Base-by-base conservation (phyloP, 2,888 invertebrate genomes). In the Sminthurinus aureus region DNA sequence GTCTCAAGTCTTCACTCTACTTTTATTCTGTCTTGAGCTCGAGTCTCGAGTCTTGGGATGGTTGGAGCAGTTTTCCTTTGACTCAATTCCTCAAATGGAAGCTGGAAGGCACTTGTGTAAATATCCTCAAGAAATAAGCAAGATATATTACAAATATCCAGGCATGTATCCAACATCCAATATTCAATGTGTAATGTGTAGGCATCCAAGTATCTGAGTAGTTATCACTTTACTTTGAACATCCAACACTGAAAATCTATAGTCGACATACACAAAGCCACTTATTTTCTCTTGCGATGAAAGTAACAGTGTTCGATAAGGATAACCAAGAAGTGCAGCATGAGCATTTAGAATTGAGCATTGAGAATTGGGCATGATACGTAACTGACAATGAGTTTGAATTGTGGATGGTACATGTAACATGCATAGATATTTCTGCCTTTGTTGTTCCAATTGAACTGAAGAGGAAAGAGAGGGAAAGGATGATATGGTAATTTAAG, bases 121-220 rank as follows among this genome's bases (percentile, higher is more conserved):
- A 71, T 71, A 71, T 71, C 71, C 71, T 58, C 71, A 71, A 71
- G 71, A 71, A 71, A 71, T 71, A 71, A 71, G 71, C 71, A 71
- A 71, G 71, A 71, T 71, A 15, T 71, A 71, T 71, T 20, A 24
- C 71, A 38, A 38, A 38, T 38, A 38, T n/a, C n/a, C n/a, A n/a
- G n/a, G n/a, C n/a, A n/a, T n/a, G n/a, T n/a, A n/a, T n/a, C n/a
- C n/a, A n/a, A n/a, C n/a, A n/a, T n/a, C 66, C 15, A 66, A 6
- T 20, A 15, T 6, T 66, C 20, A 66, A 66, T 66, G 20, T 66
- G 66, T n/a, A n/a, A 20, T 66, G 66, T 66, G 66, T 12, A 15
- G 15, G 58, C 15, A 15, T 58, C 11, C 9, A 20, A n/a, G 66
- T 66, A 20, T 67, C 1, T 67, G 2, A 20, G 20, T 67, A 67